Conservation (phyloP, 1,140 invertebrate species). For the Diprion similis region DNA sequence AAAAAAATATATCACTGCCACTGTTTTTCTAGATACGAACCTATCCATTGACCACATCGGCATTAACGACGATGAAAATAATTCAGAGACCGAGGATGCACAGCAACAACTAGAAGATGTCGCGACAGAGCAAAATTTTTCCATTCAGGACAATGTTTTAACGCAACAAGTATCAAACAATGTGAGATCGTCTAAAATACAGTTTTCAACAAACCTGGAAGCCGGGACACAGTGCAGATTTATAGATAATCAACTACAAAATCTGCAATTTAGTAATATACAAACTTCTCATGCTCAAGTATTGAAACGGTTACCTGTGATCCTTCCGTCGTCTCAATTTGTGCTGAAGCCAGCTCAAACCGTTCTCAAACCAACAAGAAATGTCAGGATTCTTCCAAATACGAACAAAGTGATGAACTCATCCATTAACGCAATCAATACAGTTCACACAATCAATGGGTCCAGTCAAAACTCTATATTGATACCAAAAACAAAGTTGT, state of each 20-base stretch:
- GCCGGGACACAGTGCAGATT: constrained; percentile 24
- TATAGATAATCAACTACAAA: constrained; percentile 23
- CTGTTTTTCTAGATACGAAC: background rate
- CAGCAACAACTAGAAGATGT: background rate
- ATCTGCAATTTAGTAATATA: constrained; percentile 18
- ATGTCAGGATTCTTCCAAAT: constrained; percentile 44
- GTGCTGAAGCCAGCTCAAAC: constrained; percentile 44
- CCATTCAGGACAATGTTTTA: background rate
- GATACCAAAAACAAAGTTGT: constrained; percentile 44
- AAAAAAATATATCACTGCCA: no score
- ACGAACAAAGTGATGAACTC: constrained; percentile 34
- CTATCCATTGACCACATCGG: background rate
- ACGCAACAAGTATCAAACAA: constrained; percentile 11
- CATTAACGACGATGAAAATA: background rate
- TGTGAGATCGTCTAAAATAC: background rate
- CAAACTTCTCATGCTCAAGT: constrained; percentile 31
- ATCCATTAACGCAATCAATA: constrained; percentile 22
- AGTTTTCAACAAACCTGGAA: constrained; percentile 18
- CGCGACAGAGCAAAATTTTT: background rate
- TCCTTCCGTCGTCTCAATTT: constrained; percentile 37
- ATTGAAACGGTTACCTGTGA: constrained; percentile 32
- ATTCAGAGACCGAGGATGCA: background rate
- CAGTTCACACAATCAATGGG: constrained; percentile 28
- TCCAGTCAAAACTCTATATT: constrained; percentile 43
- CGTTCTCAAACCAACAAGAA: constrained; percentile 44